phyloP scores from a whole-genome alignment of 1,140 invertebrate species.

The Nasonia longicornis region DNA sequence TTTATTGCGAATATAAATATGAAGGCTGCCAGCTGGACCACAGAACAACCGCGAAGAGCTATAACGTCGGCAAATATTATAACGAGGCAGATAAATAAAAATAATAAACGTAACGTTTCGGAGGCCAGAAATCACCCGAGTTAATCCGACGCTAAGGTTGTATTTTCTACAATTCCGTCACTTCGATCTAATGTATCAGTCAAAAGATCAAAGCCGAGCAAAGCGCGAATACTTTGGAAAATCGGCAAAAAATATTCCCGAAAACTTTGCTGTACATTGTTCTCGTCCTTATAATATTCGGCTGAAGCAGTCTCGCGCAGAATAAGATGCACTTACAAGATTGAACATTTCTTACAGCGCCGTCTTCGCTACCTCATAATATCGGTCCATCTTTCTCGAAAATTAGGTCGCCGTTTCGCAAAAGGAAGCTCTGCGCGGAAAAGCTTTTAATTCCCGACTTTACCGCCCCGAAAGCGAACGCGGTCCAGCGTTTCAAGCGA shows the following conservation, averaged over 20 bases:
- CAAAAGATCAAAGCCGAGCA: no score
- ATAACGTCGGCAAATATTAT: neutral
- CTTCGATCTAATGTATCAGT: no score
- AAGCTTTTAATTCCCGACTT: neutral
- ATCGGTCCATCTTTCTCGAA: neutral
- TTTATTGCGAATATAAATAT: neutral
- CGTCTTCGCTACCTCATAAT: neutral
- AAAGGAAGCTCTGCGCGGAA: neutral
- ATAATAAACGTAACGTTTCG: neutral
- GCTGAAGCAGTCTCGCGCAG: neutral
- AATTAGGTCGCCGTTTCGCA: neutral
- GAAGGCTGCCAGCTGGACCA: neutral
- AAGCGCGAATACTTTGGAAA: neutral
- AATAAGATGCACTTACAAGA: conserved; percentile 20
- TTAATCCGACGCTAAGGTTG: neutral
- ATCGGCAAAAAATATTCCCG: neutral
- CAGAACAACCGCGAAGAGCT: neutral
- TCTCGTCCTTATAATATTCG: neutral
- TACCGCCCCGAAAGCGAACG: neutral
- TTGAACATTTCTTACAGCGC: conserved; percentile 14
- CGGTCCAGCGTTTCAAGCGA: neutral
- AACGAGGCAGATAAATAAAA: neutral
- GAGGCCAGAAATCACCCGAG: neutral
- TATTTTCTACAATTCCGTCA: no score
- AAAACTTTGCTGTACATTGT: neutral